A percentile compares a stretch with the other conserved stretches of the same genome.
Conservation (phyloP, 2,113 vertebrate species). For the Helogale parvula region DNA sequence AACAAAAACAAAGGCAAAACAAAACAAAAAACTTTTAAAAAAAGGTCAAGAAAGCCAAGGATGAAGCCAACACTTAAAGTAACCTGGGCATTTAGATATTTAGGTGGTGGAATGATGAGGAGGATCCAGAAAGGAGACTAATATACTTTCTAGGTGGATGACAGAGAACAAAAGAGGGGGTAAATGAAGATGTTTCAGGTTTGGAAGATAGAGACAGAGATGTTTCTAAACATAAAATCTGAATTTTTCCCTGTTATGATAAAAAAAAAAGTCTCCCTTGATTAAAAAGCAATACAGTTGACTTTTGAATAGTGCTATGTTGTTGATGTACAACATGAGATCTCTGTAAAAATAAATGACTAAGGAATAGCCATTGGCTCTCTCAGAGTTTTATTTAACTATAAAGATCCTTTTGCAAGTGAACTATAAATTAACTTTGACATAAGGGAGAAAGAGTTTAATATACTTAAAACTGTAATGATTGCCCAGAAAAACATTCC, state of each 20-base stretch:
- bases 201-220: background rate
- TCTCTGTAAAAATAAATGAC: background rate
- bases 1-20: too few species aligned
- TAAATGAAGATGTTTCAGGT: background rate
- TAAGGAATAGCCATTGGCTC: background rate
- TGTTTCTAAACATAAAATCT: background rate
- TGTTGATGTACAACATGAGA: background rate
- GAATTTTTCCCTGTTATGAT: background rate
- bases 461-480: background rate
- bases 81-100: background rate
- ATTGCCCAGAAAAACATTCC: conserved; percentile 32
- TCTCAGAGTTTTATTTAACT: background rate
- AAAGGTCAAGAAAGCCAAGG: background rate
- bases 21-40: too few species aligned
- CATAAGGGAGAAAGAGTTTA: background rate
- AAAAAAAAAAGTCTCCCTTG: background rate
- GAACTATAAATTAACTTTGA: conserved; percentile 27
- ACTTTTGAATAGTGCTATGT: background rate
- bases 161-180: background rate
- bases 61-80: background rate
- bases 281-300: background rate
- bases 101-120: background rate
- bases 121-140: background rate
- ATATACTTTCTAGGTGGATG: background rate
- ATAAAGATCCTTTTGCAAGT: background rate